Conservation (phyloP, 2,113 vertebrate species). For the Ginglymostoma cirratum region DNA sequence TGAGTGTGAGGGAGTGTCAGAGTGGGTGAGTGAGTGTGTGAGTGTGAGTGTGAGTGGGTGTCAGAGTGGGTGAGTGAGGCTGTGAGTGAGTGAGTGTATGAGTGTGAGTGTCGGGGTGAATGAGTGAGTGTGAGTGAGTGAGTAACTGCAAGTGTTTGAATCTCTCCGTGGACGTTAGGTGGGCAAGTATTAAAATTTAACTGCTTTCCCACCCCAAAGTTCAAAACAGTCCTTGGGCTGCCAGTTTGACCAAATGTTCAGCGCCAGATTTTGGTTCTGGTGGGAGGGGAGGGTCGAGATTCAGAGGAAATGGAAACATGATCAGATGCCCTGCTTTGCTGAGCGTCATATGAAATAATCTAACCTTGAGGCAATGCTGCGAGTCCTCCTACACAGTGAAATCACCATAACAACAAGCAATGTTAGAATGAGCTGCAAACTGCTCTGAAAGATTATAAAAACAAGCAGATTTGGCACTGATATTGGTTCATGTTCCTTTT, state of each 20-base stretch:
- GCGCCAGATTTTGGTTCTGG: neutral
- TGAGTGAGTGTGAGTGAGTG: neutral
- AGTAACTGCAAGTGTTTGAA: too few species aligned
- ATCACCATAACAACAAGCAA: neutral
- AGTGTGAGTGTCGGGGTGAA: too few species aligned
- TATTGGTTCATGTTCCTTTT: neutral
- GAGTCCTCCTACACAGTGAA: neutral
- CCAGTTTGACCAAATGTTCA: neutral
- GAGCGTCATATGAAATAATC: neutral
- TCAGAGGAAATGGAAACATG: neutral
- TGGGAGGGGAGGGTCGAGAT: neutral
- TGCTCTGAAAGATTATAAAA: neutral
- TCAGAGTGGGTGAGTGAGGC: too few species aligned
- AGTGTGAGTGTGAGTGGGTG: too few species aligned
- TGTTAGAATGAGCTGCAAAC: neutral
- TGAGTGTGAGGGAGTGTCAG: neutral
- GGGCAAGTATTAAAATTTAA: neutral
- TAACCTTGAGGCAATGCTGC: neutral
- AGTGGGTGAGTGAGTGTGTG: too few species aligned
- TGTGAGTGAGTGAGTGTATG: too few species aligned
- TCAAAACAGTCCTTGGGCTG: neutral
- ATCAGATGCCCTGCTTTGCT: neutral
- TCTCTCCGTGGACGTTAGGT: neutral
- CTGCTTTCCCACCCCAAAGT: neutral
- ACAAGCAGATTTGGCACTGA: neutral